These are phyloP conservation scores for Sebastolobus alascanus DNA, from an alignment of 2,797 vertebrate species.

Conservation along the genomic window DNA sequence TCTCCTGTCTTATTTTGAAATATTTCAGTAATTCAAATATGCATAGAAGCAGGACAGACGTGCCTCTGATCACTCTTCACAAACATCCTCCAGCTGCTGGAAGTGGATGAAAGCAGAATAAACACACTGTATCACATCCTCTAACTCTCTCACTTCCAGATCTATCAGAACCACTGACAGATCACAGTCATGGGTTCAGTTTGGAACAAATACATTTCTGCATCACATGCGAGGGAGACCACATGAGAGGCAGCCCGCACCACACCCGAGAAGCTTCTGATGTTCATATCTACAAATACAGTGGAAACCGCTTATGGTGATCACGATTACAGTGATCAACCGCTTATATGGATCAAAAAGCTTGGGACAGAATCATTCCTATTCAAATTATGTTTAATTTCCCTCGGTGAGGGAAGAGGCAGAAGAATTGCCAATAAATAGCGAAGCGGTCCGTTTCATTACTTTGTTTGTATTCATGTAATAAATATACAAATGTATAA, in stretches of 20 bases:
- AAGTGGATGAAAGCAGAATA: not conserved
- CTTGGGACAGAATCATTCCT: no score
- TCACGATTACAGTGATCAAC: no score
- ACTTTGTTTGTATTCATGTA: no score
- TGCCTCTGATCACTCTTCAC: not conserved
- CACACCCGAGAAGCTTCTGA: not conserved
- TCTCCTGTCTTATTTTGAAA: no score
- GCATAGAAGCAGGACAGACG: not conserved
- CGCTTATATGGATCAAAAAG: no score
- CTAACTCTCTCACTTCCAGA: not conserved
- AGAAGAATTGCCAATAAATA: no score
- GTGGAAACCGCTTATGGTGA: rapidly evolving
- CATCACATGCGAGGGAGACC: constrained; percentile 23
- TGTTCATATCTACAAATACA: no score
- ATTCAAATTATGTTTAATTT: no score
- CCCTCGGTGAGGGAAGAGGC: no score
- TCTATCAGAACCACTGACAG: not conserved
- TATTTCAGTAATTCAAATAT: not conserved
- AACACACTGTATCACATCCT: not conserved
- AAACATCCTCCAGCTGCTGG: not conserved
- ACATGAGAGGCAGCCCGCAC: constrained; percentile 20
- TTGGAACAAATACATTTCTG: constrained; percentile 47
- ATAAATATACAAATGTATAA: no score
- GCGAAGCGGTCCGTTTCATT: no score
- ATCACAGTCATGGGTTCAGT: constrained; percentile 45